phyloP scores from a whole-genome alignment of 1,140 invertebrate species.

The Zaprionus nigranus region DNA sequence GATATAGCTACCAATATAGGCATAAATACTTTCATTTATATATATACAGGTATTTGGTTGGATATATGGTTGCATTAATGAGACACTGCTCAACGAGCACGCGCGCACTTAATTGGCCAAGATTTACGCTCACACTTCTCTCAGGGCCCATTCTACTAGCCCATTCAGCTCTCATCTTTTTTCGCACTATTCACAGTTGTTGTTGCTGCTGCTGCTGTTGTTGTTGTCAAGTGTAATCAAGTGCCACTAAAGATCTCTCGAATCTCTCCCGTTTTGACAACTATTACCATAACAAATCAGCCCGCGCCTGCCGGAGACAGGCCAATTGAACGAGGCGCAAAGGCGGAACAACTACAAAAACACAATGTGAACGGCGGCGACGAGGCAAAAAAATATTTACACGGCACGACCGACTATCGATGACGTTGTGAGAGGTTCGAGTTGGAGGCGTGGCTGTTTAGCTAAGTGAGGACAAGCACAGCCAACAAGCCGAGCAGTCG shows the following conservation, averaged over 20 bases:
- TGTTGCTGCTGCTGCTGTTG: slow-evolving; percentile 16
- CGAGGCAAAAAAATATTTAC: slow-evolving; percentile 63
- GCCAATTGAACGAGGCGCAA: slow-evolving; percentile 75
- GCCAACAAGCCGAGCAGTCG: slow-evolving; percentile 32
- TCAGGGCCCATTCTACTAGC: slow-evolving; percentile 16
- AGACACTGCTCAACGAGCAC: slow-evolving; percentile 54
- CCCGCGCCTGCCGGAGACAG: slow-evolving; percentile 74
- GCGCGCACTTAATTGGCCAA: slow-evolving; percentile 62
- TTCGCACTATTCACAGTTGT: slow-evolving; percentile 16
- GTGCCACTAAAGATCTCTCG: slow-evolving; percentile 76
- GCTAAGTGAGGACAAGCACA: not conserved
- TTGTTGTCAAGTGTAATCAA: slow-evolving; percentile 70
- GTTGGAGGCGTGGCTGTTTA: slow-evolving; percentile 4
- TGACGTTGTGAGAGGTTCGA: slow-evolving; percentile 18
- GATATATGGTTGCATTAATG: slow-evolving; percentile 34
- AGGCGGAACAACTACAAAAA: slow-evolving; percentile 50
- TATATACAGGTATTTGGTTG: not conserved
- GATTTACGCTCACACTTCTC: slow-evolving; percentile 61
- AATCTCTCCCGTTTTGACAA: slow-evolving; percentile 75
- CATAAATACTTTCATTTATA: not conserved
- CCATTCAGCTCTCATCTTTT: slow-evolving; percentile 38
- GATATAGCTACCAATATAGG: not conserved
- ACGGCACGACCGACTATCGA: slow-evolving; percentile 54
- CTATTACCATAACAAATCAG: slow-evolving; percentile 82
- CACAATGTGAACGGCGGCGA: slow-evolving; percentile 1